Evolutionary conservation across 2,113 vertebrate genomes (phyloP), one percentile per base, ranked within the genome.

Genomic region (Scalopus aquaticus): DNA sequence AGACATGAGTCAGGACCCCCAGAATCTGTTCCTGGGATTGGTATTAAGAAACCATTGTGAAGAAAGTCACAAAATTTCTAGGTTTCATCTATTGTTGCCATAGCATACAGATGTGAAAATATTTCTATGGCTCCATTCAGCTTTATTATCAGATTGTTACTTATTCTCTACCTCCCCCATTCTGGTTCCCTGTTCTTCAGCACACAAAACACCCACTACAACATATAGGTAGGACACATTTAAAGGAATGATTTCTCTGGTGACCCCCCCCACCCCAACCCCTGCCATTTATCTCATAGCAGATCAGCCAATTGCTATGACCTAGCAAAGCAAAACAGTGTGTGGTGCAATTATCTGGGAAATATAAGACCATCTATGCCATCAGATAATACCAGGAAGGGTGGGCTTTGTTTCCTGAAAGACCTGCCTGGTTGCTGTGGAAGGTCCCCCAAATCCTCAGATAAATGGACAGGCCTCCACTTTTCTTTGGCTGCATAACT

Each of bases 271-370:
- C 15, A 15, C 5, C 0, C 26, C 6, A 26, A 17, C n/a, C 2
- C 16, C 26, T 1, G 4, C 91, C 74, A 80, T 92, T 92, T 96
- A 96, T 97, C 96, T 97, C 84, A 91, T 28, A 56, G 88, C 85
- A 44, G 69, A 97, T 97, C 96, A 96, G 95, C 92, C 92, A 92
- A 88, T 91, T 82, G 84, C 92, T 96, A 82, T 96, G 95, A 96
- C 85, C 97, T 65, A 93, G 95, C 90, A 96, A 93, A 96, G 94
- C 90, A 93, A 95, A 94, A 95, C 95, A 96, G 94, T 95, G 93
- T 95, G 90, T 92, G 95, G 93, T 91, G 37, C 91, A 97, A 96
- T 97, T 97, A 97, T 97, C 97, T 95, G 92, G 60, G 97, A 97
- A 97, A 97, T 95, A 92, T 88, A 96, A 97, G 95, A 97, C 93